phyloP scores from a whole-genome alignment of 2,113 vertebrate genomes.

The Onychostruthus taczanowskii region DNA sequence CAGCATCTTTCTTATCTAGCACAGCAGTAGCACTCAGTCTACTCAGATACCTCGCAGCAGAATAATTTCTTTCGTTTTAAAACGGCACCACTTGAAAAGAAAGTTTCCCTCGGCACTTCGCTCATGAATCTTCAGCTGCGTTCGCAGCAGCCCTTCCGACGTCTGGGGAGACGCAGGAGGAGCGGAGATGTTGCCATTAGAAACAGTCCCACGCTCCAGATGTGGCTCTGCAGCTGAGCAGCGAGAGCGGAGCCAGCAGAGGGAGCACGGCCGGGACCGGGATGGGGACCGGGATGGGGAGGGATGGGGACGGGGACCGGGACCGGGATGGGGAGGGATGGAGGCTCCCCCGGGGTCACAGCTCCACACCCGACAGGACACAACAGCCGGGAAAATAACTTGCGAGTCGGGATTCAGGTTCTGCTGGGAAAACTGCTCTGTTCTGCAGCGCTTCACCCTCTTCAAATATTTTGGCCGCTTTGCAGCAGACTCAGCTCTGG shows the following conservation, averaged over 20 bases:
- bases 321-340: not conserved
- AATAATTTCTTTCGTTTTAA: not conserved
- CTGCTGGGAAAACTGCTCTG: too few relatives aligned
- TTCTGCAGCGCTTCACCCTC: rapidly evolving
- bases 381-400: rapidly evolving
- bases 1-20: not conserved
- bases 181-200: not conserved
- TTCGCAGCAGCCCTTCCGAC: rapidly evolving
- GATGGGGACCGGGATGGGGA: rapidly evolving
- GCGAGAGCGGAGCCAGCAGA: not conserved
- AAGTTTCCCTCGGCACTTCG: not conserved
- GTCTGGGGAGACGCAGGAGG: not conserved
- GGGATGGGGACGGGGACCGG: not conserved
- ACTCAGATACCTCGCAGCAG: not conserved
- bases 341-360: rapidly evolving
- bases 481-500: not conserved
- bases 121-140: not conserved
- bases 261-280: conserved; percentile 13
- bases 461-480: not conserved
- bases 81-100: not conserved
- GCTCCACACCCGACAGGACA: rapidly evolving
- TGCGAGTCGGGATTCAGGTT: rapidly evolving
- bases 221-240: rapidly evolving
- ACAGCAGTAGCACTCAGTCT: not conserved
- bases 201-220: not conserved